phyloP scores from a whole-genome alignment of 1,140 invertebrate species.

The Penaeus vannamei region DNA sequence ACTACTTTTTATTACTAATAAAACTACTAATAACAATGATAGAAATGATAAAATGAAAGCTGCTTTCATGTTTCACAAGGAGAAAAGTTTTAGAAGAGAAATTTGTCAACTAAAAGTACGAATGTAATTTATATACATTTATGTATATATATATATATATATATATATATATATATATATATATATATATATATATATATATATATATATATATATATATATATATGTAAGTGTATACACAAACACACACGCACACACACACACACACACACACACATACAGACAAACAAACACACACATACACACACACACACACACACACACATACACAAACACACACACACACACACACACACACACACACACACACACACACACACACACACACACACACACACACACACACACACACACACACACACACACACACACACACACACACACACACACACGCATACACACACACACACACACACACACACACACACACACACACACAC shows the following conservation, averaged over 20 bases:
- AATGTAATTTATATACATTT: no score
- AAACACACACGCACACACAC: no score
- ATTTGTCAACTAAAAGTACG: no score
- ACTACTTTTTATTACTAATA: no score
- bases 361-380: constrained; percentile 9
- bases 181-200: constrained; percentile 16
- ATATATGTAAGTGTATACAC: no score
- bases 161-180: constrained; percentile 16
- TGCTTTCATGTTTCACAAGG: no score
- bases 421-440: background rate
- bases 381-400: background rate
- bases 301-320: constrained; percentile 11
- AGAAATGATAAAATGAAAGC: no score
- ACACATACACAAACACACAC: no score
- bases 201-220: constrained; percentile 9
- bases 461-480: background rate
- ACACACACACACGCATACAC: background rate
- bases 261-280: constrained; percentile 6
- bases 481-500: background rate
- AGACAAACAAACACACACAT: no score
- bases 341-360: constrained; percentile 5
- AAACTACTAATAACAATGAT: no score
- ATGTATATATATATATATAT: constrained; percentile 16
- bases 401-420: background rate
- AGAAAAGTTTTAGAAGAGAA: no score